phyloP scores from a whole-genome alignment of 2,113 vertebrate genomes.

The Sitta europaea region DNA sequence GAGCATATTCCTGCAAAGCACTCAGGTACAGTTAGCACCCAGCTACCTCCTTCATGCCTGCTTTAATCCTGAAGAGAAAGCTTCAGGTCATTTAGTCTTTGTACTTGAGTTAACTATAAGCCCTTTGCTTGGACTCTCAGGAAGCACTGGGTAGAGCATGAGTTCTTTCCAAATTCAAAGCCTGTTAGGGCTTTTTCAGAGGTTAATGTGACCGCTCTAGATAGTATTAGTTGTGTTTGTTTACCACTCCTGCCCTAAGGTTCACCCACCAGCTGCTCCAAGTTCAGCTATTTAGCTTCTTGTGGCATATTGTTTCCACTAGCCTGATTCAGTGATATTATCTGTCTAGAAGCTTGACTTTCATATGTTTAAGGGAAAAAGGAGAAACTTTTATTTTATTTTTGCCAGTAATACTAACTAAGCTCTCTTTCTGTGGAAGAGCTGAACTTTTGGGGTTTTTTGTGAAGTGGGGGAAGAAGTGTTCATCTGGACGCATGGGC shows the following conservation, averaged over 20 bases:
- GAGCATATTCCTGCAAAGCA: not conserved
- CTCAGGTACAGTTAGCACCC: not conserved
- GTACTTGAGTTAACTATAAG: not conserved
- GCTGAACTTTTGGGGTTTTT: not conserved
- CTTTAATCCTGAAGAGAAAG: not conserved
- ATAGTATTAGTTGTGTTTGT: not conserved
- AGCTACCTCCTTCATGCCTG: not conserved
- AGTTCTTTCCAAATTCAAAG: not conserved
- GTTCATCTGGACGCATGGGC: fast-evolving
- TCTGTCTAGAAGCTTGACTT: not conserved
- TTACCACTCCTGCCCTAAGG: not conserved
- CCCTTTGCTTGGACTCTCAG: not conserved
- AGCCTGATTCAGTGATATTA: not conserved
- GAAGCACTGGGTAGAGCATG: not conserved
- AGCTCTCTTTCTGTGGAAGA: not conserved
- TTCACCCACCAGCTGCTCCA: not conserved
- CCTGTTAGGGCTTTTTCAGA: not conserved
- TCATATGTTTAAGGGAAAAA: not conserved
- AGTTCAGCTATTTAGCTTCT: not conserved
- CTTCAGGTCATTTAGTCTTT: not conserved
- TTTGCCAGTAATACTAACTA: not conserved
- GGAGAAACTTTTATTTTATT: not conserved
- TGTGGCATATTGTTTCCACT: not conserved
- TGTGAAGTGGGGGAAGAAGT: not conserved
- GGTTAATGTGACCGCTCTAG: not conserved